Evolutionary conservation across 2,888 invertebrate genomes (phyloP).

Genomic region (Pseudoips prasinana): DNA sequence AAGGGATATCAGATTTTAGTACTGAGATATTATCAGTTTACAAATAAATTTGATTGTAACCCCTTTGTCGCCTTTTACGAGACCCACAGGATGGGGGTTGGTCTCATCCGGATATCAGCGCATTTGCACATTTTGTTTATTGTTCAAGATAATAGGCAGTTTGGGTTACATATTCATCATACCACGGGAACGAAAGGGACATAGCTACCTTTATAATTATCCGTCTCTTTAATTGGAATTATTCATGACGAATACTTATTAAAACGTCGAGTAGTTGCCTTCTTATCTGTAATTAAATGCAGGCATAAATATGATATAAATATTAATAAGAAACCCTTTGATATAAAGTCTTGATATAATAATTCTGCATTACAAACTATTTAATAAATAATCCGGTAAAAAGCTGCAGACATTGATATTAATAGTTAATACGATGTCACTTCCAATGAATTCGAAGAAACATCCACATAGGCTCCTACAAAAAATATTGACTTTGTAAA

Average conservation of each 20-base stretch:
- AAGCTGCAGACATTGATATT: conserved; percentile 11
- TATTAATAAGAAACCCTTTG: neutral
- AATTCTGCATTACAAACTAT: neutral
- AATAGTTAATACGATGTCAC: conserved; percentile 23
- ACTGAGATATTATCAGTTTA: neutral
- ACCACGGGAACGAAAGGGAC: neutral
- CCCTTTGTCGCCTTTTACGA: conserved; percentile 1
- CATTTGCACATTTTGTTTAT: neutral
- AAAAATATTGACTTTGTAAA: conserved; percentile 23
- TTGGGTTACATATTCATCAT: neutral
- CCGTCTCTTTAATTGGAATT: neutral
- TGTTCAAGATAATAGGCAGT: neutral
- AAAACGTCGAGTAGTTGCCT: neutral
- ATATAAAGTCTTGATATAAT: neutral
- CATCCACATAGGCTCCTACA: conserved; percentile 6
- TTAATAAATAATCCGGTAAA: conserved; percentile 2
- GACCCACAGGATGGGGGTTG: neutral
- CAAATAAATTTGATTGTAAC: neutral
- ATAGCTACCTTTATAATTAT: neutral
- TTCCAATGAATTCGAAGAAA: conserved; percentile 16
- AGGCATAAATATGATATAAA: neutral
- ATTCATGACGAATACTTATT: neutral
- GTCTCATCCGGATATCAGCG: neutral
- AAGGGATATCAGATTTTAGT: neutral
- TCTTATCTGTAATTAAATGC: neutral